Conservation (phyloP, 2,888 invertebrate species). For the Microctonus hyperodae region DNA sequence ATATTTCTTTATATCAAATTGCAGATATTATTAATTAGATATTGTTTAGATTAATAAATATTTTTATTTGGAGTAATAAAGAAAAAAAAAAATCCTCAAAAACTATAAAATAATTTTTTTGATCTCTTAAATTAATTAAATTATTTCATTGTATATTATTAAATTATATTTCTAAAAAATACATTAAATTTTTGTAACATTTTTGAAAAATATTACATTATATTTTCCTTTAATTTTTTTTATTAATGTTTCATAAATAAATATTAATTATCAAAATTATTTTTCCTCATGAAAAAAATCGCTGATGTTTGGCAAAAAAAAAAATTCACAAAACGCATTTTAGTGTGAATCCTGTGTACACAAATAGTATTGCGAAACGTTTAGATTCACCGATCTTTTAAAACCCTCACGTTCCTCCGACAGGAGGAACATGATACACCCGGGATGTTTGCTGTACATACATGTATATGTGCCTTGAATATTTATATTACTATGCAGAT, state of each 20-base stretch:
- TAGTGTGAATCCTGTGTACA: neutral
- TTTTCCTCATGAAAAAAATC: neutral
- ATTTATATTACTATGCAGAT: neutral
- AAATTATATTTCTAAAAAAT: no score
- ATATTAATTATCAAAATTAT: neutral
- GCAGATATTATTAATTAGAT: no score
- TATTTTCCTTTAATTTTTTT: neutral
- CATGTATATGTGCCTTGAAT: slow-evolving; percentile 5
- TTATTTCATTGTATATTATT: no score
- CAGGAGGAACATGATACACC: neutral
- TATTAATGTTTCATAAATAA: neutral
- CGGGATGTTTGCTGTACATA: neutral
- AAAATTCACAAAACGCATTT: neutral
- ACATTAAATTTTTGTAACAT: no score
- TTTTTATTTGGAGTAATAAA: no score
- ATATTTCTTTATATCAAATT: no score
- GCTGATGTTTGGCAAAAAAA: neutral
- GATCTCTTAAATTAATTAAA: no score
- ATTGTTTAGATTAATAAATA: no score
- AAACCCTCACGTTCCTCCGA: neutral
- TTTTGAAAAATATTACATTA: no score
- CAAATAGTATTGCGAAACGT: neutral
- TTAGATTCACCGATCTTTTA: neutral
- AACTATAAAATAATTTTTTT: no score
- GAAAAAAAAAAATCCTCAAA: no score